phyloP scores from a whole-genome alignment of 2,113 vertebrate genomes.

The Alethe castanea region DNA sequence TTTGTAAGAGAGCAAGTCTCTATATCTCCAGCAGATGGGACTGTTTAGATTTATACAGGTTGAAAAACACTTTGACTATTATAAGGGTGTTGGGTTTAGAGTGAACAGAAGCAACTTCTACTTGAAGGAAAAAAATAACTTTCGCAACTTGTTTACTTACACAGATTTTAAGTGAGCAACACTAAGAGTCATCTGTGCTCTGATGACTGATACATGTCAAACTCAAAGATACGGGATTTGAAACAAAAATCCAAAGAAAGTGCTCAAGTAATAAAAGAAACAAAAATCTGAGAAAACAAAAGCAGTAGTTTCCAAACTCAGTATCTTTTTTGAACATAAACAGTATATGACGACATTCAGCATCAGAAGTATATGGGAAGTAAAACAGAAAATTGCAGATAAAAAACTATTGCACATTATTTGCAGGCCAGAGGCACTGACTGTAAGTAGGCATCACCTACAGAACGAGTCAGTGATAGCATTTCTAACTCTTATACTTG shows the following conservation, averaged over 20 bases:
- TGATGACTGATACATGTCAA: not conserved
- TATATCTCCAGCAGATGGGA: conserved; percentile 54
- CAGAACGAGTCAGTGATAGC: not conserved
- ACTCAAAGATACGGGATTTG: not conserved
- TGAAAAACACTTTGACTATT: not conserved
- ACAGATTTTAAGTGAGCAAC: not conserved
- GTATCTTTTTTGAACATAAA: not conserved
- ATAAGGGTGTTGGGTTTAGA: not conserved
- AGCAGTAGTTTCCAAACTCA: not conserved
- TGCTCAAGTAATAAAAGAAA: not conserved
- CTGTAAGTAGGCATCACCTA: not conserved
- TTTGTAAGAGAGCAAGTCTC: not conserved
- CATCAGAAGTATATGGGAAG: not conserved
- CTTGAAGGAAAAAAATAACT: not conserved
- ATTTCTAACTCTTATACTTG: not conserved
- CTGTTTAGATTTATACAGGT: conserved; percentile 12
- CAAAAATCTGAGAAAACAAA: not conserved
- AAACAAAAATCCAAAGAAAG: not conserved
- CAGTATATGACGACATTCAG: not conserved
- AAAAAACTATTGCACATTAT: not conserved
- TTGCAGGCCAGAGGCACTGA: not conserved
- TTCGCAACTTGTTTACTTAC: not conserved
- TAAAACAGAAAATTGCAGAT: not conserved
- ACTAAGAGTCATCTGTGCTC: not conserved
- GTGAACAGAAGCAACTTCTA: not conserved